Evolutionary conservation across 2,888 invertebrate genomes (phyloP).

Genomic region (Lumbricus terrestris): DNA sequence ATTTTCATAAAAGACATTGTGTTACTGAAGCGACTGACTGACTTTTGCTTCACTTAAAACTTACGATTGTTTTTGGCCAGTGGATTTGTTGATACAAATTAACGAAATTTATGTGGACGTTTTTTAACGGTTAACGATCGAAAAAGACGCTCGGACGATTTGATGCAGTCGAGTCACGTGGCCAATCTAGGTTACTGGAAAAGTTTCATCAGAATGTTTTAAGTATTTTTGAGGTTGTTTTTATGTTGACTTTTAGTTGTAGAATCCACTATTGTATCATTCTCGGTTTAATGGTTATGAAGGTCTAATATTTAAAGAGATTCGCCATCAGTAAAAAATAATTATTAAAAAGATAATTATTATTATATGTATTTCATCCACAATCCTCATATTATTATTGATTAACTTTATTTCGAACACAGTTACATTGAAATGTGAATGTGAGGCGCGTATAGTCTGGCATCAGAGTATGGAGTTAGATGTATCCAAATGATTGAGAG

Average conservation of each 20-base stretch:
- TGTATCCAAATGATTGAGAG: no score
- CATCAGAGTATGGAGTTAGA: no score
- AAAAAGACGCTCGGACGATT: not conserved
- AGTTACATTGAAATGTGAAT: no score
- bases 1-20: not conserved
- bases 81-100: not conserved
- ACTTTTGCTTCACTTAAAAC: not conserved
- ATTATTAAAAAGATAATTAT: no score
- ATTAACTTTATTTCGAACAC: no score
- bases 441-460: no score
- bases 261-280: no score
- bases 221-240: not conserved
- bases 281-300: no score
- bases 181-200: not conserved
- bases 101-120: not conserved
- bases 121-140: not conserved
- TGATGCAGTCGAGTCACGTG: not conserved
- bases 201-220: not conserved
- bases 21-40: not conserved
- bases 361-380: no score
- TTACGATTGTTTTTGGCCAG: not conserved
- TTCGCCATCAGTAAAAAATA: not conserved
- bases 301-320: no score
- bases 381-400: no score
- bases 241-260: no score